Base-by-base conservation (phyloP, 2,888 invertebrate species). In the Andrena praecox region DNA sequence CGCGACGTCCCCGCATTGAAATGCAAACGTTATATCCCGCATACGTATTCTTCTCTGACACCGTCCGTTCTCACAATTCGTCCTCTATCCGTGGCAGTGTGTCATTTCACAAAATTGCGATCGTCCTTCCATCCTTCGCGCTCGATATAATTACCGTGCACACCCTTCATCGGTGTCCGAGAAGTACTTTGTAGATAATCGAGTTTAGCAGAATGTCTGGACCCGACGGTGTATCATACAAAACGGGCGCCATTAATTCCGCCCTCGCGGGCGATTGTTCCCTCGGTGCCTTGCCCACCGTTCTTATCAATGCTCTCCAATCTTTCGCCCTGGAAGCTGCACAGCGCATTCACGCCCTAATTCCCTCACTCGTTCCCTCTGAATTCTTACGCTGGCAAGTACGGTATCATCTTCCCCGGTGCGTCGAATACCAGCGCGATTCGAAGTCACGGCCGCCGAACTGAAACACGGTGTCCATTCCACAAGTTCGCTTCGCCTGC, bases 241-340 rank as follows among this genome's bases (percentile, higher is more conserved):
- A 33, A 66, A 70, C 56, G 69, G 31, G 64, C 7, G 35, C 60
- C 80, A 31, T 71, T 77, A 85, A 85, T 82, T 71, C 50, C 63
- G 52, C 63, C 5, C 70, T 69, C 29, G 48, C 73, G 52, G n/a
- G 52, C 73, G 73, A 78, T 70, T 78, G 72, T 67, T 72, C 59
- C 59, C 70, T 62, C 62, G 31, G 4, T n/a, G 7, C 27, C 60
- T n/a, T 16, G 16, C 7, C 64, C 50, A 31, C 12, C n/a, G 42
- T 5, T 29, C 64, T n/a, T 10, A 20, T 2, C 29, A 24, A 4
- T 7, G 24, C 48, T 50, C 54, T 74, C 12, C 56, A 56, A 60
- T 73, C 79, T 80, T 73, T 70, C 31, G 33, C 42, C 20, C 52
- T 6, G 33, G n/a, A 68, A 63, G 24, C 35, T 72, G 62, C n/a